Conservation (phyloP, 1,140 invertebrate genomes). For the Subanguina moxae region DNA sequence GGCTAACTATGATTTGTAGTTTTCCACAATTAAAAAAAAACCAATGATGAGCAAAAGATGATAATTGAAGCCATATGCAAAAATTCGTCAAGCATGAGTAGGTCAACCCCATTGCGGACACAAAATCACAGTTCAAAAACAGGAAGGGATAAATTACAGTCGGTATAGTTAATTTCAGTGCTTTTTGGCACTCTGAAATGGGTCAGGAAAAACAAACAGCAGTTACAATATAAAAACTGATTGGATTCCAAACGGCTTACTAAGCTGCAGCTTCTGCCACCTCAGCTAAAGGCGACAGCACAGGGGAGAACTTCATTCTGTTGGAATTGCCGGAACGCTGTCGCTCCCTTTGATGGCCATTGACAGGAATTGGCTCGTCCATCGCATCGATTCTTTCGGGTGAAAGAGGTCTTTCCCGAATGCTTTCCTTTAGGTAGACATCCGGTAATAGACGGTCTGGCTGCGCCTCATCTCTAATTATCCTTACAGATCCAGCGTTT, state of each 20-base stretch:
- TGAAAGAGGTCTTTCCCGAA: conserved; percentile 44
- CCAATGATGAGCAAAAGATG: too few relatives aligned
- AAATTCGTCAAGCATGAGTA: too few relatives aligned
- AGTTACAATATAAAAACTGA: too few relatives aligned
- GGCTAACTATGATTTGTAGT: too few relatives aligned
- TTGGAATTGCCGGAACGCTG: conserved; percentile 12
- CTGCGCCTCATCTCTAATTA: conserved; percentile 53
- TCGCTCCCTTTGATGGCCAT: conserved; percentile 27
- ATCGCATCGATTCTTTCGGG: conserved; percentile 31
- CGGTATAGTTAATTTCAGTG: too few relatives aligned
- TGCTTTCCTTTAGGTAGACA: conserved; percentile 52
- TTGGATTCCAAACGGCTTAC: not conserved
- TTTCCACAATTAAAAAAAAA: too few relatives aligned
- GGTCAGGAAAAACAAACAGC: too few relatives aligned
- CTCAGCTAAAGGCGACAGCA: conserved; percentile 50
- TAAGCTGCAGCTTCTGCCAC: conserved; percentile 52
- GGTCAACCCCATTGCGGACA: too few relatives aligned
- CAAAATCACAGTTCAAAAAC: too few relatives aligned
- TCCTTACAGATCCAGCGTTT: conserved; percentile 51
- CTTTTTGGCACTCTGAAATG: too few relatives aligned
- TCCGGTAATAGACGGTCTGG: conserved; percentile 52
- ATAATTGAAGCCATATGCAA: too few relatives aligned
- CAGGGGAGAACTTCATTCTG: conserved; percentile 50
- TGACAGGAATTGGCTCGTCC: conserved; percentile 26
- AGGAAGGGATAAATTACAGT: too few relatives aligned